Percentiles rank a stretch among this genome's conserved stretches.
These are phyloP conservation scores for Galemys pyrenaicus DNA, from an alignment of 2,113 vertebrate genomes.

Conservation along the genomic window DNA sequence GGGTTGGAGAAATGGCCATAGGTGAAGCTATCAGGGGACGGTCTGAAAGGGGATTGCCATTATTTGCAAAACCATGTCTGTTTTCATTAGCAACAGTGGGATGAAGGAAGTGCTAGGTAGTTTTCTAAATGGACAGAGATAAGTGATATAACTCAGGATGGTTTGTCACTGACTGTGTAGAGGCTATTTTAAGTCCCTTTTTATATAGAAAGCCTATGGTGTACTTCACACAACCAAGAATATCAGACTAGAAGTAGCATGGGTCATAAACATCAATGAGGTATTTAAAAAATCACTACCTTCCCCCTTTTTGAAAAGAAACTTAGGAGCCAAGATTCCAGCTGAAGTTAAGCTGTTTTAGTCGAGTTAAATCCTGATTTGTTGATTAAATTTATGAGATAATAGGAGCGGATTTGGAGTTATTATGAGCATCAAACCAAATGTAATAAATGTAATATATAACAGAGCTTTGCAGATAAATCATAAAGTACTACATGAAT, in stretches of 20 bases:
- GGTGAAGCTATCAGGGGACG: neutral
- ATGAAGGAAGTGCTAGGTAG: neutral
- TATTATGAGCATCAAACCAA: neutral
- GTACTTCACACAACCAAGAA: neutral
- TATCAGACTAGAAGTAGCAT: neutral
- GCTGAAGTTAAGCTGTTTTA: neutral
- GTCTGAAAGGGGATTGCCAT: fast-evolving
- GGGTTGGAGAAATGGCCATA: neutral
- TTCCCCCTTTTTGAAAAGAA: neutral
- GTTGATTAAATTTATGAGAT: neutral
- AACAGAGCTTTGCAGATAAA: neutral
- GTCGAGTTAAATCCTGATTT: neutral
- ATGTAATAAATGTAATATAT: neutral
- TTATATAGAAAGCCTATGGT: neutral
- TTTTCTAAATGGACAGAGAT: neutral
- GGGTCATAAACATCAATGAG: conserved; percentile 11
- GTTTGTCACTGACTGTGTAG: neutral
- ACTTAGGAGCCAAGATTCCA: neutral
- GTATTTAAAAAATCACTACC: neutral
- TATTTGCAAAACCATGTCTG: neutral
- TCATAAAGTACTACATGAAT: neutral
- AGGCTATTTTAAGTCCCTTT: neutral
- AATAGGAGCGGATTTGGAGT: neutral
- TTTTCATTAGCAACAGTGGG: neutral
- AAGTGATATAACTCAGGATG: neutral